Evolutionary conservation across 2,113 vertebrate genomes (phyloP), one percentile per base, ranked within the genome.

Genomic region (Dolichotis patagonum): DNA sequence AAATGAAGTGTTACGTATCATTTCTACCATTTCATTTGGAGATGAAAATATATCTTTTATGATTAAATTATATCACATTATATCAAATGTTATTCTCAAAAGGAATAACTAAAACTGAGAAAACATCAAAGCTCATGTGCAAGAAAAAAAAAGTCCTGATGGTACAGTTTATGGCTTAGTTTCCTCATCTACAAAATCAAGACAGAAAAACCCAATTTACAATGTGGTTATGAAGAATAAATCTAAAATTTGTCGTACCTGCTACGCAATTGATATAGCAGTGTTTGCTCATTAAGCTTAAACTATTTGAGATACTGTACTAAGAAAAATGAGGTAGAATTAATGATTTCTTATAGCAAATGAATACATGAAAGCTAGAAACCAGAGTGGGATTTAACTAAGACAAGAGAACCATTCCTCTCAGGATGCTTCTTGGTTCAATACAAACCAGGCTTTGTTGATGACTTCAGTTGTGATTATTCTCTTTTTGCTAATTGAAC

Each of bases 401-500:
- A 84, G 30, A 54, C 11, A 80, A 49, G 30, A 60, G 7, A 60
- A 1, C 58, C 3, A 22, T 71, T 88, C 17, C 86, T 78, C 91
- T 43, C 1, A 69, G 38, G 89, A 86, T 22, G 54, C 28, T 35
- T 87, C 32, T 71, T 60, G 71, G 19, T 54, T 2, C 7, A 7
- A 0, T 65, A 41, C 5, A 69, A 84, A 91, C 63, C 5, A 73
- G 7, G 2, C 8, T 96, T 69, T 77, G 13, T 73, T 89, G 26
- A 81, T 52, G 58, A 52, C 14, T 16, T 32, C 49, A 35, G 24
- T 69, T 94, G 43, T 41, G 32, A 41, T 83, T 86, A 38, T 65
- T 96, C 88, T 96, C 88, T 90, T 93, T 30, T 77, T 54, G 13
- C 41, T 82, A 92, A 81, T 5, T 56, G 75, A 54, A 77, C 35